A percentile compares a stretch with the other conserved stretches of the same genome.
Evolutionary conservation across 2,797 vertebrate species (phyloP).

Genomic region (Melanotaenia maccullochi): DNA sequence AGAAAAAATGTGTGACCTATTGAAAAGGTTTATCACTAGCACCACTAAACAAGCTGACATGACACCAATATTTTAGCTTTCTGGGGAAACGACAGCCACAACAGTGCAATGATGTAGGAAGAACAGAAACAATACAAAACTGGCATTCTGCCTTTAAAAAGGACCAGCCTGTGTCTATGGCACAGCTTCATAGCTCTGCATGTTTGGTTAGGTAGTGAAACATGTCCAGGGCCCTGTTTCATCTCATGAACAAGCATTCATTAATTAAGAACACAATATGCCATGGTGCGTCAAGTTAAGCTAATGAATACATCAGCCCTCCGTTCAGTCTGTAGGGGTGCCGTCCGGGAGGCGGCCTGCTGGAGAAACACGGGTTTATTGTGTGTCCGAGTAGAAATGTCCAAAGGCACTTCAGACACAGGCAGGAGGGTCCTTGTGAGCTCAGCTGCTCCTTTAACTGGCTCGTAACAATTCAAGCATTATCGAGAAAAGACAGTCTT

Average conservation of each 20-base stretch:
- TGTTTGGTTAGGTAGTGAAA: conserved; percentile 50
- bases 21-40: conserved; percentile 40
- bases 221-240: conserved; percentile 31
- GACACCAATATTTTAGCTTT: conserved; percentile 36
- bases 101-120: conserved; percentile 56
- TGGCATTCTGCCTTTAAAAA: conserved; percentile 38
- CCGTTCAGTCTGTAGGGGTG: conserved; percentile 32
- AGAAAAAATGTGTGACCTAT: conserved; percentile 49
- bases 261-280: conserved; percentile 31
- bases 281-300: conserved; percentile 43
- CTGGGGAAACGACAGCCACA: conserved; percentile 50
- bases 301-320: conserved; percentile 46
- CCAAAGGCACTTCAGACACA: conserved; percentile 74
- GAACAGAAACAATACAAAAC: conserved; percentile 20
- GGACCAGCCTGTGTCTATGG: conserved; percentile 61
- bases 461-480: conserved; percentile 68
- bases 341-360: conserved; percentile 10
- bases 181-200: conserved; percentile 47
- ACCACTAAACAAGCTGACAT: conserved; percentile 33
- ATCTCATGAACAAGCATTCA: conserved; percentile 22
- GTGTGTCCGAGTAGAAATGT: conserved; percentile 57
- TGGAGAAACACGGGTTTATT: conserved; percentile 32
- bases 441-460: conserved; percentile 45
- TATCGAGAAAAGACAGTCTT: conserved; percentile 37
- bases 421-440: conserved; percentile 38